Evolutionary conservation across 2,888 invertebrate species (phyloP).

Genomic region (Pardosa pseudoannulata): DNA sequence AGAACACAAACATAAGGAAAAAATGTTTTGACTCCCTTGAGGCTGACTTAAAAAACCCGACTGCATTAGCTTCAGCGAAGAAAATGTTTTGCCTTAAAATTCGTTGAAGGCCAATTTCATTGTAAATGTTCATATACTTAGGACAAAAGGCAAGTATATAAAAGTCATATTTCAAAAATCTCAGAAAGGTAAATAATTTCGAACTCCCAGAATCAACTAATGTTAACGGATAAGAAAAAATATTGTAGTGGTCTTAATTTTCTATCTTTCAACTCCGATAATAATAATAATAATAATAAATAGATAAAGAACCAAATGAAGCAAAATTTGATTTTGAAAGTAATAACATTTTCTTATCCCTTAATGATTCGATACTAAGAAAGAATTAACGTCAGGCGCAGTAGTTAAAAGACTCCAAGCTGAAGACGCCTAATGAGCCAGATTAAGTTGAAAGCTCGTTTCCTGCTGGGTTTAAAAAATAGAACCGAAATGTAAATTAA

Average conservation of each 20-base stretch:
- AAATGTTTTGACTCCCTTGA: too few species aligned
- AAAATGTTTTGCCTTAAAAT: too few species aligned
- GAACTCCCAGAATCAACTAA: too few species aligned
- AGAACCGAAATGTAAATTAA: constrained; percentile 64
- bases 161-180: too few species aligned
- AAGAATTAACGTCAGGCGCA: constrained; percentile 65
- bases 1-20: too few species aligned
- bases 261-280: constrained; percentile 7
- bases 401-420: constrained; percentile 39
- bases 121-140: too few species aligned
- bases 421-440: constrained; percentile 60
- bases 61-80: too few species aligned
- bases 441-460: constrained; percentile 68
- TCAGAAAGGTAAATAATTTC: too few species aligned
- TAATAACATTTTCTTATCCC: constrained; percentile 70
- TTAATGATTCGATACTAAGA: constrained; percentile 70
- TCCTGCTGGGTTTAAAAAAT: constrained; percentile 51
- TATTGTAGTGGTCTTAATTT: neutral
- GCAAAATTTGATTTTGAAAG: constrained; percentile 66
- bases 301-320: constrained; percentile 21
- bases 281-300: neutral
- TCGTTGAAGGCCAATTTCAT: too few species aligned
- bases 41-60: too few species aligned
- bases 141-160: too few species aligned
- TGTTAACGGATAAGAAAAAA: neutral